Conservation (phyloP, 2,797 vertebrate species). For the Sebastes minor region DNA sequence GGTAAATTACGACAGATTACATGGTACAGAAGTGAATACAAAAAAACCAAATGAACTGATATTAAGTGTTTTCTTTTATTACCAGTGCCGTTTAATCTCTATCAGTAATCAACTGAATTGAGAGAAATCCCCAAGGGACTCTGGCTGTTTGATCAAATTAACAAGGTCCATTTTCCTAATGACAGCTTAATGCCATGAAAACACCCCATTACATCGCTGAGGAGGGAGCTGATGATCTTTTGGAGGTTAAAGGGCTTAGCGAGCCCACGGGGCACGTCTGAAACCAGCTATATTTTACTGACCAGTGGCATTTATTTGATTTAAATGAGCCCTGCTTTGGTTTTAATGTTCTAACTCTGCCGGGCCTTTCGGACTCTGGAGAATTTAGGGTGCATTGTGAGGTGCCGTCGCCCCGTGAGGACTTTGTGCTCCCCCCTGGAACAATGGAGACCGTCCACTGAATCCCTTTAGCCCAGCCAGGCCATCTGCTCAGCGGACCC, state of each 20-base stretch:
- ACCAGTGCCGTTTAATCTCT: conserved; percentile 15
- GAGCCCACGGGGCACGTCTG: neutral
- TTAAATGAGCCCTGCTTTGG: conserved; percentile 56
- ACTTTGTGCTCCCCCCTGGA: conserved; percentile 56
- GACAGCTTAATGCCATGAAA: conserved; percentile 60
- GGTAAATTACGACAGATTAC: neutral
- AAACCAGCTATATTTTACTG: conserved; percentile 55
- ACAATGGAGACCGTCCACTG: conserved; percentile 71
- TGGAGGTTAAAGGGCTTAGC: conserved; percentile 53
- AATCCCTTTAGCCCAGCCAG: conserved; percentile 57
- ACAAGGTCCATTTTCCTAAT: conserved; percentile 68
- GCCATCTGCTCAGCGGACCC: conserved; percentile 78
- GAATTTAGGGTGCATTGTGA: conserved; percentile 61
- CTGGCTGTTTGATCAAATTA: conserved; percentile 51
- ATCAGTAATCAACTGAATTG: conserved; percentile 28
- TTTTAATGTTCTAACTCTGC: conserved; percentile 45
- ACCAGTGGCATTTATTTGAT: conserved; percentile 59
- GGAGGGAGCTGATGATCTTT: conserved; percentile 55
- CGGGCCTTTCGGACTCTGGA: conserved; percentile 31
- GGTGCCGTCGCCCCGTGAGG: conserved; percentile 50
- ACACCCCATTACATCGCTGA: conserved; percentile 28
- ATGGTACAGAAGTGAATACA: neutral
- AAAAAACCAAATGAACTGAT: neutral
- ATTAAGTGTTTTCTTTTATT: neutral
- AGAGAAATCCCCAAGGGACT: conserved; percentile 33